phyloP scores from a whole-genome alignment of 2,113 vertebrate species.

The Potamarius usumacintae region DNA sequence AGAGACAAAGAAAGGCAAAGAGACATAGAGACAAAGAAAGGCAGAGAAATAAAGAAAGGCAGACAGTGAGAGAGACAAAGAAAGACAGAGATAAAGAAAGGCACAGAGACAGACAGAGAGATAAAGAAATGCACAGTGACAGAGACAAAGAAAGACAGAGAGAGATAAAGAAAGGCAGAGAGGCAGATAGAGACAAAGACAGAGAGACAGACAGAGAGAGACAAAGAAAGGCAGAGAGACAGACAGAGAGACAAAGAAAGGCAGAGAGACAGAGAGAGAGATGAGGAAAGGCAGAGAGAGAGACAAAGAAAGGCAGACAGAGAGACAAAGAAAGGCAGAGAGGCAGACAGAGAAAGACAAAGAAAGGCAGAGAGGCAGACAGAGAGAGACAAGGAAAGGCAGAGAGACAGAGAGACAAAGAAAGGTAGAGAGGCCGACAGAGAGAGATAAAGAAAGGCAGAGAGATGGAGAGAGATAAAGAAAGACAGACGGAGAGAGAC shows the following conservation, averaged over 20 bases:
- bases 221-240: too few relatives aligned
- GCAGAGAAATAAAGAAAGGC: not conserved
- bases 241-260: not conserved
- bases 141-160: not conserved
- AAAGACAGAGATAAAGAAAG: not conserved
- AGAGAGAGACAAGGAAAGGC: not conserved
- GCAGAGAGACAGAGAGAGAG: not conserved
- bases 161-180: not conserved
- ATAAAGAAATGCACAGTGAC: not conserved
- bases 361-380: not conserved
- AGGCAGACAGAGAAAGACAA: not conserved
- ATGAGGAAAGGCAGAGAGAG: not conserved
- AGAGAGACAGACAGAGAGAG: too few relatives aligned
- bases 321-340: not conserved
- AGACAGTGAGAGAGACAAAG: not conserved
- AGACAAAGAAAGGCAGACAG: not conserved
- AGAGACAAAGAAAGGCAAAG: not conserved
- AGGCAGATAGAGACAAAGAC: fast-evolving
- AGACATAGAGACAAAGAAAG: not conserved
- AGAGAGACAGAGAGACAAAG: too few relatives aligned
- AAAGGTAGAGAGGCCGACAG: too few relatives aligned
- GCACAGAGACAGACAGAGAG: not conserved
- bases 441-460: not conserved
- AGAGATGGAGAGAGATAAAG: not conserved
- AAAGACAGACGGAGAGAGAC: not conserved